Evolutionary conservation across 2,888 invertebrate genomes (phyloP).

Genomic region (Hirtodrosophila trivittata): DNA sequence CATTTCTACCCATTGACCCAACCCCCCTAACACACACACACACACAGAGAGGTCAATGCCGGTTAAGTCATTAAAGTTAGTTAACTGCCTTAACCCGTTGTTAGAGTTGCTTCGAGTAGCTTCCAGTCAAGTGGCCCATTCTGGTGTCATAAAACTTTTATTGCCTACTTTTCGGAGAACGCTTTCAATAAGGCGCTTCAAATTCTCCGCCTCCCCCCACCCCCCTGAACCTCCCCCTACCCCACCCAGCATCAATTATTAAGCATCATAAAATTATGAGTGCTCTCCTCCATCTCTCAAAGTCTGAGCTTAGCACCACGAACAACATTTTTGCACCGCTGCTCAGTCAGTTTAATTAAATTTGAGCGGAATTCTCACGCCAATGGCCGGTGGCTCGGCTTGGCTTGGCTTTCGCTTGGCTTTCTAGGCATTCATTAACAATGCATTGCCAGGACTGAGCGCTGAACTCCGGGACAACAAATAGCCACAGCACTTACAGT

Average conservation of each 20-base stretch:
- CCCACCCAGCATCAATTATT: slow-evolving; percentile 68
- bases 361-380: slow-evolving; percentile 45
- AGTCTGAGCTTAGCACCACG: slow-evolving; percentile 31
- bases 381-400: slow-evolving; percentile 21
- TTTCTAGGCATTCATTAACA: slow-evolving; percentile 61
- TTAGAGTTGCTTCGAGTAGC: slow-evolving; percentile 1
- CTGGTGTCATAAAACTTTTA: slow-evolving; percentile 68
- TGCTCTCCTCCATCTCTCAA: slow-evolving; percentile 32
- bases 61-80: slow-evolving; percentile 64
- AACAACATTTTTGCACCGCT: slow-evolving; percentile 32
- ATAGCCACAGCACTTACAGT: background rate
- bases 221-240: too few relatives aligned
- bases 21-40: background rate
- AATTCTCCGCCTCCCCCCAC: slow-evolving; percentile 36
- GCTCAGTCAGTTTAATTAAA: slow-evolving; percentile 62
- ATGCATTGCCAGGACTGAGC: slow-evolving; percentile 50
- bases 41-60: slow-evolving; percentile 10
- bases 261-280: slow-evolving; percentile 70
- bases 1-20: background rate
- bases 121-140: slow-evolving; percentile 40
- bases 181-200: slow-evolving; percentile 68
- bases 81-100: slow-evolving; percentile 66
- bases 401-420: too few relatives aligned
- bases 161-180: slow-evolving; percentile 53
- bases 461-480: background rate